Percentiles rank a stretch among this genome's conserved stretches.
phyloP scores from a whole-genome alignment of 2,797 vertebrate species.

The Sandelia bainsii region DNA sequence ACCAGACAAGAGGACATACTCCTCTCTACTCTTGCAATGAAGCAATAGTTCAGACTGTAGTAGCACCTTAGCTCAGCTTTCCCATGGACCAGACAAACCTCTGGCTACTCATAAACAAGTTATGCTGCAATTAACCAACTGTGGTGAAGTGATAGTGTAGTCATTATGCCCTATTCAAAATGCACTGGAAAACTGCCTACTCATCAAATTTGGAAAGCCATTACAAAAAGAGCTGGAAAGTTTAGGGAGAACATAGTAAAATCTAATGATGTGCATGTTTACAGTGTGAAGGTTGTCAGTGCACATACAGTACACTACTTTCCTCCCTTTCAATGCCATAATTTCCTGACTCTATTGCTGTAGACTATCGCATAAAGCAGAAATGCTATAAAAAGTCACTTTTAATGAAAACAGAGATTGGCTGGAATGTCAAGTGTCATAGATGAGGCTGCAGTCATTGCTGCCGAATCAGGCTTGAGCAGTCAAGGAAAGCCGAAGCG shows the following conservation, averaged over 20 bases:
- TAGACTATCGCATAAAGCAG: constrained; percentile 33
- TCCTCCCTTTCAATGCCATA: not conserved
- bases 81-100: constrained; percentile 9
- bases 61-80: constrained; percentile 32
- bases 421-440: constrained; percentile 31
- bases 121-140: constrained; percentile 51
- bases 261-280: constrained; percentile 12
- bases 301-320: not conserved
- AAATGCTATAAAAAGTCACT: constrained; percentile 29
- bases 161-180: constrained; percentile 33
- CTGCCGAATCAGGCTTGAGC: constrained; percentile 65
- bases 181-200: constrained; percentile 12
- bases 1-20: constrained; percentile 16
- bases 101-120: constrained; percentile 44
- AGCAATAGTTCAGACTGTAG: constrained; percentile 27
- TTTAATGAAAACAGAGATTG: constrained; percentile 58
- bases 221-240: constrained; percentile 15
- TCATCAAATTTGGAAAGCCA: constrained; percentile 38
- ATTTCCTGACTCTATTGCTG: not conserved
- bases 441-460: constrained; percentile 51
- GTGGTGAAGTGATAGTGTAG: constrained; percentile 31
- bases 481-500: constrained; percentile 65
- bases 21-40: not conserved
- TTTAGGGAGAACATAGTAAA: constrained; percentile 18
- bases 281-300: constrained; percentile 15